These are phyloP conservation scores for Clamator glandarius DNA, from an alignment of 2,797 vertebrate species.

Conservation along the genomic window DNA sequence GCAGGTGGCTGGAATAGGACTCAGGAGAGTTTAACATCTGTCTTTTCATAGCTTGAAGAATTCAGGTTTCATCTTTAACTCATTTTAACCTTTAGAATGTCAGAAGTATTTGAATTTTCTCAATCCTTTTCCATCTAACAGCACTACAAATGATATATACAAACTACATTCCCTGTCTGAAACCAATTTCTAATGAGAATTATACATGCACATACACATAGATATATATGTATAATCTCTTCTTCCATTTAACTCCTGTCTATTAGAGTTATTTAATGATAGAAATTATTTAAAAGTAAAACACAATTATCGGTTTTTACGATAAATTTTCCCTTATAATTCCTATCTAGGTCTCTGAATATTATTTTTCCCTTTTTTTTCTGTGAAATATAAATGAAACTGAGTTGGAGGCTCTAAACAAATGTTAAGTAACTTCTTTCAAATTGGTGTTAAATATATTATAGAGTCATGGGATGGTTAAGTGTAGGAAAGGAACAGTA, in stretches of 20 bases:
- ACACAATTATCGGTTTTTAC: neutral
- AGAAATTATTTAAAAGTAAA: neutral
- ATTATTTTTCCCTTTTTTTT: neutral
- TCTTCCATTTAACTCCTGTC: neutral
- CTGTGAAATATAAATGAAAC: neutral
- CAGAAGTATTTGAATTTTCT: neutral
- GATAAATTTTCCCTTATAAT: neutral
- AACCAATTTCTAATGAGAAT: neutral
- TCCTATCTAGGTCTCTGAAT: neutral
- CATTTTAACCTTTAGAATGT: neutral
- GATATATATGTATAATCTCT: neutral
- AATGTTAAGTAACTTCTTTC: neutral
- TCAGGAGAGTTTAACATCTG: constrained; percentile 53
- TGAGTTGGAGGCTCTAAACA: neutral
- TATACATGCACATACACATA: neutral
- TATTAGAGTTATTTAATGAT: neutral
- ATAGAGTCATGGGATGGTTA: neutral
- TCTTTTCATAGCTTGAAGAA: constrained; percentile 29
- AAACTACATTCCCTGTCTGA: neutral
- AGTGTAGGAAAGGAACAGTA: neutral
- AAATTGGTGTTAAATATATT: rapidly evolving
- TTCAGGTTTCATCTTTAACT: constrained; percentile 24
- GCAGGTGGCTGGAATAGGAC: constrained; percentile 47
- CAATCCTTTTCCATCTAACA: neutral
- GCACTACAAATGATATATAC: neutral